A percentile compares a stretch with the other conserved stretches of the same genome.
Evolutionary conservation across 2,797 vertebrate genomes (phyloP).

Genomic region (Naso thynnoides): DNA sequence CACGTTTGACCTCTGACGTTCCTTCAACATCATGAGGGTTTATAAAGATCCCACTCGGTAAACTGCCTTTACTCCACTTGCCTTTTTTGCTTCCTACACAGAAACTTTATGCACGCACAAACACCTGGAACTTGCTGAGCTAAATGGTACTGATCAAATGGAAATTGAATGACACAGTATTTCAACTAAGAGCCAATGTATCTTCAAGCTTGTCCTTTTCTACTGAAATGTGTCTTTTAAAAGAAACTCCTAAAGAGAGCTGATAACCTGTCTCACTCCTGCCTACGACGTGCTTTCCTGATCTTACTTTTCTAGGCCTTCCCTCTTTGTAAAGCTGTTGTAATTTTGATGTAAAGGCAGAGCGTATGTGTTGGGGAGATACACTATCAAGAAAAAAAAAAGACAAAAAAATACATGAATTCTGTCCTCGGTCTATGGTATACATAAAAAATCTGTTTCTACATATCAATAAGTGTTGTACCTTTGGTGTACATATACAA

Average conservation of each 20-base stretch:
- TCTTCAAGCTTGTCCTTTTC: conserved; percentile 71
- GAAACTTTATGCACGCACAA: conserved; percentile 62
- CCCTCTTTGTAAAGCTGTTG: conserved; percentile 87
- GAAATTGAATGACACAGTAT: conserved; percentile 48
- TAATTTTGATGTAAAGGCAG: conserved; percentile 87
- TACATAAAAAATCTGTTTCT: conserved; percentile 86
- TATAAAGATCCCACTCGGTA: conserved; percentile 41
- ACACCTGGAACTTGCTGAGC: conserved; percentile 49
- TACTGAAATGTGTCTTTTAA: conserved; percentile 70
- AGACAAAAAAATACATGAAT: conserved; percentile 71
- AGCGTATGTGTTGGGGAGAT: conserved; percentile 68
- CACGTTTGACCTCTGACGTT: conserved; percentile 32
- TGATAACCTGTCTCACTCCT: conserved; percentile 63
- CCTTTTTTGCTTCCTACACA: conserved; percentile 63
- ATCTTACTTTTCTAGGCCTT: conserved; percentile 84
- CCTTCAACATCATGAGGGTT: conserved; percentile 28
- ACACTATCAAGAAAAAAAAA: conserved; percentile 75
- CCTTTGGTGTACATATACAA: conserved; percentile 96
- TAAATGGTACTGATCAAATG: conserved; percentile 42
- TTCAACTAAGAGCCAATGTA: conserved; percentile 63
- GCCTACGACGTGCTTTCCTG: conserved; percentile 69
- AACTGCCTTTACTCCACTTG: conserved; percentile 71
- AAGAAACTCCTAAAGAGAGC: conserved; percentile 59
- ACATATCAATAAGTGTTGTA: conserved; percentile 96
- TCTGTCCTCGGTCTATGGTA: conserved; percentile 80